Base-by-base conservation (phyloP, 2,888 invertebrate species). In the Lingula anatina region DNA sequence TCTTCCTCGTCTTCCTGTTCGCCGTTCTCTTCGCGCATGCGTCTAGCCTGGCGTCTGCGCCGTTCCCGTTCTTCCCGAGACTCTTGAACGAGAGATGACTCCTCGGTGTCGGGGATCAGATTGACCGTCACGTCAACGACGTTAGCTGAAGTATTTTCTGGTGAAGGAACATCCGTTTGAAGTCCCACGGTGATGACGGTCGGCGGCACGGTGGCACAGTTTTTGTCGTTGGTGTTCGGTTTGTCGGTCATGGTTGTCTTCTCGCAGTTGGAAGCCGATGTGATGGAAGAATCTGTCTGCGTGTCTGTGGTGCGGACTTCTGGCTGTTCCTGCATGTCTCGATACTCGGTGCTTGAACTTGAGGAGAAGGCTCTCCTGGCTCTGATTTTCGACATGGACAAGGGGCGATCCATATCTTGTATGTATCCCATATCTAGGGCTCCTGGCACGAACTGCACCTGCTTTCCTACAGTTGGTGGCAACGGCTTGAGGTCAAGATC, bases 381-480 rank as follows among this genome's bases (percentile, higher is more conserved):
- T 56, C 41, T 47, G 54, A 38, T 27, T 37, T 44, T 39, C 52
- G 23, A 35, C 45, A 35, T 1, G 60, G 43, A n/a, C 62, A 53
- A 39, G 56, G 72, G 68, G 5, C 60, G 53, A 44, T 74, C 74
- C 46, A 58, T 52, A 50, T 75, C 75, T 42, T 70, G 66, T 4
- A 76, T 60, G n/a, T 53, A 56, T 12, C 77, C 77, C 23, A 76
- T 52, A 42, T 75, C 71, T 35, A 74, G 49, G 4, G 44, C 57
- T n/a, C 77, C 77, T 1, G 72, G 64, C 31, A 57, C 51, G 54
- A 74, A 77, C 15, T 57, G 57, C 5, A 75, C 60, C 48, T 64
- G 60, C 57, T 74, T 75, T 27, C 53, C 54, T 15, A 75, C 68
- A 7, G 71, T 65, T 2, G 46, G 44, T 1, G 77, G 77, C 9